Evolutionary conservation across 2,797 vertebrate species (phyloP).

Genomic region (Gobio occitaniae): DNA sequence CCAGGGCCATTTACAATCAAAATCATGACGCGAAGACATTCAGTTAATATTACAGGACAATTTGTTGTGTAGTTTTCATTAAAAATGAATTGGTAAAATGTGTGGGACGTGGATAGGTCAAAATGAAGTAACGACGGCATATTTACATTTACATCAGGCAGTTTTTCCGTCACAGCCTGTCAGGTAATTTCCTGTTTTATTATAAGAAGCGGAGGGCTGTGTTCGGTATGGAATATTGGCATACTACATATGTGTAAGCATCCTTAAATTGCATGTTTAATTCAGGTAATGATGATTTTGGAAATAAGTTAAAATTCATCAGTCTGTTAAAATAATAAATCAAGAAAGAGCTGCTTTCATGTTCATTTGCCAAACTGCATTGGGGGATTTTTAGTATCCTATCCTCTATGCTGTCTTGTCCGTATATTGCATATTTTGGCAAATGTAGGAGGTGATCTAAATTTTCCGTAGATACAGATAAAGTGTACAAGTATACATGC

Average conservation of each 20-base stretch:
- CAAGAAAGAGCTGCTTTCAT: neutral
- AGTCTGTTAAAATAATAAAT: conserved; percentile 1
- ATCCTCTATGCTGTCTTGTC: neutral
- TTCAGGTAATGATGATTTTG: neutral
- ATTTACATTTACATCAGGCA: neutral
- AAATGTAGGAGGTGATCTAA: neutral
- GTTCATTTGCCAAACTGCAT: neutral
- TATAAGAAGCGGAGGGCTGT: neutral
- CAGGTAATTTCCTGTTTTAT: neutral
- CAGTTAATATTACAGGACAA: neutral
- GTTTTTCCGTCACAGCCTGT: neutral
- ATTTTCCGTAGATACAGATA: neutral
- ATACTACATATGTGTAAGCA: neutral
- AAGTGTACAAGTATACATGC: neutral
- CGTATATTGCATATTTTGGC: neutral
- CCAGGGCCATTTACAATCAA: neutral
- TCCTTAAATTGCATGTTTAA: neutral
- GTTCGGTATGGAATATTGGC: neutral
- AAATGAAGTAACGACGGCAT: neutral
- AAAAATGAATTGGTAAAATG: neutral
- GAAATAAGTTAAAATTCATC: neutral
- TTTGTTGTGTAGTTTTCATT: neutral
- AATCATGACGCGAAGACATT: neutral
- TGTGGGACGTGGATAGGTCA: neutral
- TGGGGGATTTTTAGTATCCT: neutral